These are phyloP conservation scores for Hydrophis major DNA, from an alignment of 2,797 vertebrate species.

Conservation along the genomic window DNA sequence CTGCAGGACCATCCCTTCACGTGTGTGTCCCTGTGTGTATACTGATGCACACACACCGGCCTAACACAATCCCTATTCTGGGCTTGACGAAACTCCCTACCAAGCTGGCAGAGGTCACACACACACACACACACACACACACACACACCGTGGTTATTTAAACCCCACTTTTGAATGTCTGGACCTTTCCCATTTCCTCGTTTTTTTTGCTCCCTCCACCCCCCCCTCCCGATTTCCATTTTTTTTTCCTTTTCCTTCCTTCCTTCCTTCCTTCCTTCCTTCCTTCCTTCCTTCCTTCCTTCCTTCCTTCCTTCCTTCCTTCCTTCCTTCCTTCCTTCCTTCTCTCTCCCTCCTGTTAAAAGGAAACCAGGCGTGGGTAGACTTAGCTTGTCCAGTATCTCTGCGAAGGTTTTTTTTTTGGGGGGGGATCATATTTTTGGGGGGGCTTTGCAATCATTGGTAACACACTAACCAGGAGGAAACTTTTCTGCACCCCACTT, in stretches of 20 bases:
- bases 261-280: no score
- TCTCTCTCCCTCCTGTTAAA: slow-evolving; percentile 46
- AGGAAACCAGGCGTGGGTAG: slow-evolving; percentile 51
- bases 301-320: no score
- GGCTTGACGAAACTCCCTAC: slow-evolving; percentile 78
- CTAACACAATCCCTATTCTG: slow-evolving; percentile 76
- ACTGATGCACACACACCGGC: slow-evolving; percentile 72
- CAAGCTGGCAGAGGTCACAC: slow-evolving; percentile 69
- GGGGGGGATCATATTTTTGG: no score
- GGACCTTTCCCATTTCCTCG: background rate
- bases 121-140: background rate
- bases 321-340: slow-evolving; percentile 25
- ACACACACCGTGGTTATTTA: slow-evolving; percentile 71
- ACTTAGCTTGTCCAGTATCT: background rate
- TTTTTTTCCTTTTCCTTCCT: slow-evolving; percentile 11
- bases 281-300: no score
- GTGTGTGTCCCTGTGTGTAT: slow-evolving; percentile 80
- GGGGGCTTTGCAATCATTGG: background rate
- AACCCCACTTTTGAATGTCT: slow-evolving; percentile 75
- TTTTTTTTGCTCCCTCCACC: background rate
- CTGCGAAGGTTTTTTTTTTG: background rate
- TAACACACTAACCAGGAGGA: background rate
- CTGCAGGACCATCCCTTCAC: slow-evolving; percentile 78
- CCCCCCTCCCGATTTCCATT: background rate
- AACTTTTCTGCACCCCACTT: no score